Conservation (phyloP, 2,797 vertebrate species). For the Oreochromis grahami region DNA sequence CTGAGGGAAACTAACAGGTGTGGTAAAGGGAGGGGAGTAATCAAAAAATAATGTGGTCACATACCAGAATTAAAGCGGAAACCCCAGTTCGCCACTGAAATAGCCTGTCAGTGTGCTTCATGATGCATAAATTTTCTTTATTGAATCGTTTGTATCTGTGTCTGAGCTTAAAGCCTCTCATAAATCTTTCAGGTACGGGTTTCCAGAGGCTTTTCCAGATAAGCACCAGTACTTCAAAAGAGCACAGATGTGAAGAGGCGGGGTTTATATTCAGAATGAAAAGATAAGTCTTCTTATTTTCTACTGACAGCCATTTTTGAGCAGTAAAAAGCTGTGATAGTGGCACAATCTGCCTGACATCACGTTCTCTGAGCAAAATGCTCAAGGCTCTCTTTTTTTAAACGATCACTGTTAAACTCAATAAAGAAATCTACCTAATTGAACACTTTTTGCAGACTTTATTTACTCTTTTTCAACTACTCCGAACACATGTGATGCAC, state of each 20-base stretch:
- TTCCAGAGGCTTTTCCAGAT: neutral
- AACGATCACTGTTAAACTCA: neutral
- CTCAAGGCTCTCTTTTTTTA: neutral
- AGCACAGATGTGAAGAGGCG: neutral
- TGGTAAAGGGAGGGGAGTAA: neutral
- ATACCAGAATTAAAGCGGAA: neutral
- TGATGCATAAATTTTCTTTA: neutral
- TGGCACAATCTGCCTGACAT: neutral
- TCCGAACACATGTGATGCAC: neutral
- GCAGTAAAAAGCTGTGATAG: neutral
- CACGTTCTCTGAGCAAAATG: neutral
- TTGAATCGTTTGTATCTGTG: neutral
- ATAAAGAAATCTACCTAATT: neutral
- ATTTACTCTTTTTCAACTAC: neutral
- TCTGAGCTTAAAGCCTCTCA: neutral
- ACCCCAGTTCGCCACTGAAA: neutral
- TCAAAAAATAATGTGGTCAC: neutral
- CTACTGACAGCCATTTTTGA: neutral
- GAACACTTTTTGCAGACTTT: neutral
- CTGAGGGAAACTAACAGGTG: neutral
- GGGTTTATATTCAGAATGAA: neutral
- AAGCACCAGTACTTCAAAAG: neutral
- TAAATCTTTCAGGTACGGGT: neutral
- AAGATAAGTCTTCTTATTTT: neutral
- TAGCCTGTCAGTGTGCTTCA: neutral